Evolutionary conservation across 1,140 invertebrate genomes (phyloP), one percentile per base, ranked within the genome.

Genomic region (Patella vulgata): DNA sequence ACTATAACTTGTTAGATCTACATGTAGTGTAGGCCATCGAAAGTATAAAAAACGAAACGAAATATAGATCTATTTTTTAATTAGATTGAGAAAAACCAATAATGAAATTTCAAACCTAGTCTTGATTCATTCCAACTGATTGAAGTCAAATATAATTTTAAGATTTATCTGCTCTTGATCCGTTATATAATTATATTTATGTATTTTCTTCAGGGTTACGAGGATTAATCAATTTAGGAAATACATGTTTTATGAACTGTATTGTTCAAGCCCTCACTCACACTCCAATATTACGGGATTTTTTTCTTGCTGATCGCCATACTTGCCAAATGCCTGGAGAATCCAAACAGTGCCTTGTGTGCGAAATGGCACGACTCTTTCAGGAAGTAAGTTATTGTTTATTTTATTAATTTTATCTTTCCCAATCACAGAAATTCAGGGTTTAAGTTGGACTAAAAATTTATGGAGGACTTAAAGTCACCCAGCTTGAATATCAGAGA

Each of bases 231-330:
- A 99, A 99, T 86, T 86, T 99, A 69, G 96, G 97, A n/a, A 95
- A 95, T 67, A 98, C 97, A 1, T 99, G 97, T 85, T 99, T 98
- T 82, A 97, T 99, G 94, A 99, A 97, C 83, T 96, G 94, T 79
- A 97, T 98, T 76, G 90, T 98, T 9, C 97, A 99, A 87, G 92
- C 94, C 1, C 81, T 99, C 59, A 95, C 95, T 47, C 96, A 99
- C 78, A 98, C 95, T 6, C 96, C 96, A 1, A 83, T 98, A 21
- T 85, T 99, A 55, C 85, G 96, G 68, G 96, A 99, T 81, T 99
- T 96, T 84, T 98, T 99, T 80, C 88, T 99, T 65, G 90, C 93
- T 43, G 96, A 98, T 83, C 89, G 90, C 70, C 96, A 98, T 81
- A 72, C 71, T 42, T 84, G 83, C 70, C 78, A 81, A 50, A 77